Evolutionary conservation across 2,888 invertebrate genomes (phyloP).

Genomic region (Pristionchus maxplancki): DNA sequence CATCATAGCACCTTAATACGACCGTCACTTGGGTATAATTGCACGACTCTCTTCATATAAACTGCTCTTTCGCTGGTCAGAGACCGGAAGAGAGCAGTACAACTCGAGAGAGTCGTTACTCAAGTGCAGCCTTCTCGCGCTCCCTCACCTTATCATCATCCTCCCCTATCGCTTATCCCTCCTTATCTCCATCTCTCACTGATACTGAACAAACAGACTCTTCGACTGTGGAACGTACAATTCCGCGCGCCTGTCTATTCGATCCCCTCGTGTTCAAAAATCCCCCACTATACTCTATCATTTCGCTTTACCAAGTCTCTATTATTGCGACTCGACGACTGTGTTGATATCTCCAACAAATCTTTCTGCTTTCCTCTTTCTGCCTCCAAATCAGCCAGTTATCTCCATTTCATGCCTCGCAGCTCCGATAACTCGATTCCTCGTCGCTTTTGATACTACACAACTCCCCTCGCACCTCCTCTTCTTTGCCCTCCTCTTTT

Average conservation of each 20-base stretch:
- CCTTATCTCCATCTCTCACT: not conserved
- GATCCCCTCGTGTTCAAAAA: not conserved
- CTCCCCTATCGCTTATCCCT: constrained; percentile 35
- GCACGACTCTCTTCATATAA: not conserved
- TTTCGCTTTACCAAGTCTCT: not conserved
- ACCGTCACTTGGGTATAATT: not conserved
- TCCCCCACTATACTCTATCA: not conserved
- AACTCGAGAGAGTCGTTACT: not conserved
- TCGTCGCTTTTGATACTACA: not conserved
- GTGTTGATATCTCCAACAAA: not conserved
- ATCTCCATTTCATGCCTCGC: constrained; percentile 29
- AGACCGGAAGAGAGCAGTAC: not conserved
- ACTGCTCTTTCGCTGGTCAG: not conserved
- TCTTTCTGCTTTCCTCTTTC: not conserved
- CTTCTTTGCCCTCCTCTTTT: not conserved
- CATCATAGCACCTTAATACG: not conserved
- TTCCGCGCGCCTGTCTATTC: not conserved
- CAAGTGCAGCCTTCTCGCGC: not conserved
- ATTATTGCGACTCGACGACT: not conserved
- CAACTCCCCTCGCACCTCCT: constrained; percentile 2
- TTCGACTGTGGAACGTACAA: constrained; percentile 8
- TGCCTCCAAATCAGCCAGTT: constrained; percentile 22
- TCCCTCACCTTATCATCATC: constrained; percentile 20
- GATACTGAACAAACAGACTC: constrained; percentile 48
- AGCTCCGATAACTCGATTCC: constrained; percentile 45